phyloP scores from a whole-genome alignment of 2,888 invertebrate genomes.

The Bedellia somnulentella region DNA sequence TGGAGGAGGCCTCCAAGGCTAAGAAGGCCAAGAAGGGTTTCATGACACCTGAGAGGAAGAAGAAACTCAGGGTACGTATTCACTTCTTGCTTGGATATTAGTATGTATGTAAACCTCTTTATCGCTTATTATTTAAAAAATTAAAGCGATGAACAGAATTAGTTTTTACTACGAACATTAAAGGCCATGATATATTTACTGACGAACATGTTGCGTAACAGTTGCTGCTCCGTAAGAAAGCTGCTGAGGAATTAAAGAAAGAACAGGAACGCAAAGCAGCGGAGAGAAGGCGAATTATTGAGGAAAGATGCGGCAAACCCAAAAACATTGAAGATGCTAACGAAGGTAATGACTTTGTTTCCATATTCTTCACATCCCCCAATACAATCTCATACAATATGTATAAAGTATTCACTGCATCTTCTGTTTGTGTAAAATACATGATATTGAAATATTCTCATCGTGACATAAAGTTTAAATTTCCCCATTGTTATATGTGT shows the following conservation, averaged over 20 bases:
- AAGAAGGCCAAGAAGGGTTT: conserved; percentile 99
- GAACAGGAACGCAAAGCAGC: conserved; percentile 99
- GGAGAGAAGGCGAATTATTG: conserved; percentile 96
- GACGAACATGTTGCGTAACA: conserved; percentile 33
- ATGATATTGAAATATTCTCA: no score
- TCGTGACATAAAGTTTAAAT: no score
- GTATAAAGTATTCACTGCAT: no score
- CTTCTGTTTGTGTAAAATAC: no score
- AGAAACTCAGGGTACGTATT: conserved; percentile 93
- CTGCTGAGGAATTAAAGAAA: conserved; percentile 98
- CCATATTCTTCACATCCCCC: conserved; percentile 1
- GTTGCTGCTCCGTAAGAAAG: conserved; percentile 99
- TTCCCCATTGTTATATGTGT: not conserved
- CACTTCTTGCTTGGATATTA: no score
- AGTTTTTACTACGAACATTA: no score
- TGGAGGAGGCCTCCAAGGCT: conserved; percentile 97
- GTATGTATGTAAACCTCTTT: no score
- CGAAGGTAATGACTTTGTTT: conserved; percentile 71
- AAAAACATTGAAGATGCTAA: conserved; percentile 90
- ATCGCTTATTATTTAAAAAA: no score
- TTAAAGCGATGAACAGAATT: no score
- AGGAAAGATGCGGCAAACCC: conserved; percentile 91
- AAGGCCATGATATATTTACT: no score
- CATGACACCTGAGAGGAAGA: conserved; percentile 99
- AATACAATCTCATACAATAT: not conserved